A percentile compares a stretch with the other conserved stretches of the same genome.
Evolutionary conservation across 1,140 invertebrate species (phyloP).

Genomic region (Drosophila repletoides): DNA sequence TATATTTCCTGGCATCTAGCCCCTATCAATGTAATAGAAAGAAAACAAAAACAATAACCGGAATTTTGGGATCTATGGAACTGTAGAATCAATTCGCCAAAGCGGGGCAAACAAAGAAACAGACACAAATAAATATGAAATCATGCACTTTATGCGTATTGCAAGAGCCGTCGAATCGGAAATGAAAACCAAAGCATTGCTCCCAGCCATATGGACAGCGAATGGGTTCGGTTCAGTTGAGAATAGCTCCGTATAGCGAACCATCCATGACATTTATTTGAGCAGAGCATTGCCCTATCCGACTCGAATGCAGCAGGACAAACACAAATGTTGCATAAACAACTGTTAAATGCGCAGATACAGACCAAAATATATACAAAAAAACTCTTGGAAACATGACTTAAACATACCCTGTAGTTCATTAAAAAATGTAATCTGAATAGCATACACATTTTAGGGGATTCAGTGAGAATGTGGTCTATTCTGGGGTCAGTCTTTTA

Average conservation of each 20-base stretch:
- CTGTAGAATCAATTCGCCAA: constrained; percentile 48
- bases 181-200: constrained; percentile 18
- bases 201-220: constrained; percentile 13
- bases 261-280: constrained; percentile 36
- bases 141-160: constrained; percentile 68
- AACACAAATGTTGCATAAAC: constrained; percentile 58
- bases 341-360: constrained; percentile 52
- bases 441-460: no score
- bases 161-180: constrained; percentile 34
- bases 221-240: neutral
- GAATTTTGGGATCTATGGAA: no score
- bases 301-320: constrained; percentile 30
- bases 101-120: constrained; percentile 43
- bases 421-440: neutral
- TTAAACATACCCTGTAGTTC: neutral
- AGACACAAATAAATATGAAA: constrained; percentile 74
- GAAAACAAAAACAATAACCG: no score
- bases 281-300: neutral
- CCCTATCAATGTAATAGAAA: no score
- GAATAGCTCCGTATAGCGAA: neutral
- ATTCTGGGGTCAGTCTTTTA: no score
- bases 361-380: constrained; percentile 2
- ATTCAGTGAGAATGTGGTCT: no score
- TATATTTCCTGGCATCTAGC: no score
- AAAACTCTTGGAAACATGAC: neutral